Conservation (phyloP, 1,140 invertebrate genomes). For the Sycobia sp. region DNA sequence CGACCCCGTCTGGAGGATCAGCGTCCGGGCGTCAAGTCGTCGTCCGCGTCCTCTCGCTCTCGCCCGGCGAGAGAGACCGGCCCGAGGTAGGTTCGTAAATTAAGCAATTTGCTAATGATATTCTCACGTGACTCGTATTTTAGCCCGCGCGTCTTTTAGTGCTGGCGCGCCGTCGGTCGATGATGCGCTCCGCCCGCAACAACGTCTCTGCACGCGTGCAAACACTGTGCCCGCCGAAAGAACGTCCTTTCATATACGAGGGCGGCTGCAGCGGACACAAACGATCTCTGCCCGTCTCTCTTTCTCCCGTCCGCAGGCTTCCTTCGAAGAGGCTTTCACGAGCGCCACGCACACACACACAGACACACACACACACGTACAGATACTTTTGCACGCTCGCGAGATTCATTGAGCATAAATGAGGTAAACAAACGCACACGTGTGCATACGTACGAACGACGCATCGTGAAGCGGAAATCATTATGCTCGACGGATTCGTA, state of each 20-base stretch:
- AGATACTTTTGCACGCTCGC: slow-evolving; percentile 3
- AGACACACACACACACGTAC: no score
- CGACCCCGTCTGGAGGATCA: no score
- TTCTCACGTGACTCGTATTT: slow-evolving; percentile 60
- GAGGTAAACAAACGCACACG: not conserved
- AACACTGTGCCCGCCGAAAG: not conserved
- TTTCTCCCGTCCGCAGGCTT: not conserved
- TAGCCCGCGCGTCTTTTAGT: slow-evolving; percentile 54
- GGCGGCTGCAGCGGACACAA: no score
- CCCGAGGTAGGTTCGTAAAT: slow-evolving; percentile 46
- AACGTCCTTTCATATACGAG: not conserved
- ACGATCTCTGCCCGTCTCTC: no score
- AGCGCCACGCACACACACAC: no score
- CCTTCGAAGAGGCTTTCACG: no score
- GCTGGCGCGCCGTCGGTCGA: slow-evolving; percentile 38
- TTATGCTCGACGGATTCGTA: no score
- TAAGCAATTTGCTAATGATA: slow-evolving; percentile 63
- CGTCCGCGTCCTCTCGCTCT: no score
- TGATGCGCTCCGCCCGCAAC: not conserved
- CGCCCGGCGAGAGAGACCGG: not conserved
- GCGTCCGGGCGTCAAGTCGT: no score
- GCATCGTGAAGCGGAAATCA: not conserved
- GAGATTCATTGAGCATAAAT: not conserved
- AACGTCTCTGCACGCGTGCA: slow-evolving; percentile 5
- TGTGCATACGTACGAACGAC: no score